phyloP scores from a whole-genome alignment of 2,797 vertebrate species.

The Leuciscus waleckii region DNA sequence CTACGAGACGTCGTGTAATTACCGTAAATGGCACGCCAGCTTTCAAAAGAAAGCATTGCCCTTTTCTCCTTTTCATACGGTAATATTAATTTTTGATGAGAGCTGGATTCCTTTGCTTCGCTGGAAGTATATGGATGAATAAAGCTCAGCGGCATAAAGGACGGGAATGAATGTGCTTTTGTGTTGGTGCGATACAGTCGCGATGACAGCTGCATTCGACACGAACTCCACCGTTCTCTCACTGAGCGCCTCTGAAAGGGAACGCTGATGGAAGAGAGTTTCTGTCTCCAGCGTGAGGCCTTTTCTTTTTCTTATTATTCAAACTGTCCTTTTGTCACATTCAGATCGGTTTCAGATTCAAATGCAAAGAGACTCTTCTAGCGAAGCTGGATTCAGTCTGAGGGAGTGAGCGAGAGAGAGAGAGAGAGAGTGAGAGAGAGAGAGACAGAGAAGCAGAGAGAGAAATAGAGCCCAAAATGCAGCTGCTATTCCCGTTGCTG shows the following conservation, averaged over 20 bases:
- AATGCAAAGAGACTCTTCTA: conserved; percentile 54
- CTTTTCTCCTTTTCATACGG: conserved; percentile 22
- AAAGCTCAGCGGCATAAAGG: conserved; percentile 44
- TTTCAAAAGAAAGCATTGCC: neutral
- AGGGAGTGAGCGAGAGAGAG: conserved; percentile 18
- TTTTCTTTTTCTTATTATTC: conserved; percentile 39
- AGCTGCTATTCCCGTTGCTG: conserved; percentile 96
- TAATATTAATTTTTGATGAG: conserved; percentile 48
- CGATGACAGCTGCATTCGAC: conserved; percentile 26
- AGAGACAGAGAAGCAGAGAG: conserved; percentile 68
- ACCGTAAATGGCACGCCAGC: conserved; percentile 20
- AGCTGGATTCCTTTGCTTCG: conserved; percentile 12
- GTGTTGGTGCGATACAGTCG: conserved; percentile 40
- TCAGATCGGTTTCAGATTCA: conserved; percentile 62
- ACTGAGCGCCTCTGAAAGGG: conserved; percentile 46
- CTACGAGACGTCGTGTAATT: neutral
- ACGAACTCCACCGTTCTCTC: conserved; percentile 31
- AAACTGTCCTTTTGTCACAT: conserved; percentile 49
- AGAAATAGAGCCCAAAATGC: conserved; percentile 85
- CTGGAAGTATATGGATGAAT: conserved; percentile 25
- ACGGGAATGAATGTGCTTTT: conserved; percentile 53
- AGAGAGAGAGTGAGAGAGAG: conserved; percentile 63
- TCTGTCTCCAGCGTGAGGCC: conserved; percentile 45
- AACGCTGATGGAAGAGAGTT: conserved; percentile 40
- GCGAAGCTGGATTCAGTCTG: conserved; percentile 19